Evolutionary conservation across 2,113 vertebrate species (phyloP).

Genomic region (Galbula dea): DNA sequence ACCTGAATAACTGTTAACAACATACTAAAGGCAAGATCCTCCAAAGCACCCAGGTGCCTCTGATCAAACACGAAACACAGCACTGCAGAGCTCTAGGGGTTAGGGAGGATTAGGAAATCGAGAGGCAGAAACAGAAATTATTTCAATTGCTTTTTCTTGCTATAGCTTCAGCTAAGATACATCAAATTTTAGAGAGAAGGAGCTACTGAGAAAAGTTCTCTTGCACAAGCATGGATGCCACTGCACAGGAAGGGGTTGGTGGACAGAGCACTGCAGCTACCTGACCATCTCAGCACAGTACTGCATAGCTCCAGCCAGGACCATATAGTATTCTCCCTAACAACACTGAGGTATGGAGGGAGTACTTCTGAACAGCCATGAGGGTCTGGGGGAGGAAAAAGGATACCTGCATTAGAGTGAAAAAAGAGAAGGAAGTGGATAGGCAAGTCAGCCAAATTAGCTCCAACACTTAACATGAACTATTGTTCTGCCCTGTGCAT

Average conservation of each 20-base stretch:
- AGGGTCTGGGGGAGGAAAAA: background rate
- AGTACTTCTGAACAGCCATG: background rate
- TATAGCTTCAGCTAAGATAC: background rate
- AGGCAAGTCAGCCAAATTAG: background rate
- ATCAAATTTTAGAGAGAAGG: background rate
- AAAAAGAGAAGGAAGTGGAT: background rate
- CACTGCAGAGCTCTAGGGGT: background rate
- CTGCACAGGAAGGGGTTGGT: background rate
- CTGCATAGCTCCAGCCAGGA: background rate
- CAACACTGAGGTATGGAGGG: rapidly evolving
- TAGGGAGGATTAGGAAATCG: background rate
- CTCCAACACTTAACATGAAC: rapidly evolving
- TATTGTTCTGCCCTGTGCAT: background rate
- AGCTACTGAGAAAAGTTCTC: background rate
- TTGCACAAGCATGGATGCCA: rapidly evolving
- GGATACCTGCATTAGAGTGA: background rate
- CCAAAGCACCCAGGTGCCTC: background rate
- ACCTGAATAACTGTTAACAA: background rate
- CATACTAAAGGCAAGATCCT: background rate
- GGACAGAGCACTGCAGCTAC: rapidly evolving
- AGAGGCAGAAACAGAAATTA: background rate
- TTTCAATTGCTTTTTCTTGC: background rate
- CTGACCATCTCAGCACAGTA: rapidly evolving
- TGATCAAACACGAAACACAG: background rate
- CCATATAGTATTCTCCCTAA: rapidly evolving